These are phyloP conservation scores for Momotus momota DNA, from an alignment of 2,797 vertebrate species.

Conservation along the genomic window DNA sequence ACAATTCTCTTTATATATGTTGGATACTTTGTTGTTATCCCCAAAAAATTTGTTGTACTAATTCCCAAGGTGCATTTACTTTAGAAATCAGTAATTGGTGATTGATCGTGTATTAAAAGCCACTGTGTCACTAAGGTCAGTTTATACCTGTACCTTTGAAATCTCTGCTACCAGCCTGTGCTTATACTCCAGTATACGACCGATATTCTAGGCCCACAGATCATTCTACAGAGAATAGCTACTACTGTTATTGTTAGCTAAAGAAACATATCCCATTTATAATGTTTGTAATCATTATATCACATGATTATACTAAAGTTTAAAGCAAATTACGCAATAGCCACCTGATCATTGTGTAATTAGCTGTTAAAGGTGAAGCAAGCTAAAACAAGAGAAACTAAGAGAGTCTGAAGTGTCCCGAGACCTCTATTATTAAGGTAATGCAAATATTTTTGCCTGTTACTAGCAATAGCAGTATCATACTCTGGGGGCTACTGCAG, in stretches of 20 bases:
- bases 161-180: neutral
- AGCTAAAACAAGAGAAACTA: neutral
- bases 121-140: neutral
- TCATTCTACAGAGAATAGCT: neutral
- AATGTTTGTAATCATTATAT: neutral
- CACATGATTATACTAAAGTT: neutral
- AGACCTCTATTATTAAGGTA: neutral
- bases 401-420: neutral
- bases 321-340: neutral
- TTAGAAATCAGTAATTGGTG: neutral
- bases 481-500: neutral
- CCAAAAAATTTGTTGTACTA: rapidly evolving
- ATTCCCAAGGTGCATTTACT: neutral
- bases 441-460: neutral
- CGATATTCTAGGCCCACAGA: neutral
- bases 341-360: neutral
- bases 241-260: neutral
- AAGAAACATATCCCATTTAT: neutral
- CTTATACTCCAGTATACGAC: neutral
- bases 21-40: neutral
- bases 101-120: neutral
- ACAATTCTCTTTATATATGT: neutral
- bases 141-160: neutral
- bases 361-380: neutral
- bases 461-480: neutral